Conservation (phyloP, 1,140 invertebrate genomes). For the Chelonus insularis region DNA sequence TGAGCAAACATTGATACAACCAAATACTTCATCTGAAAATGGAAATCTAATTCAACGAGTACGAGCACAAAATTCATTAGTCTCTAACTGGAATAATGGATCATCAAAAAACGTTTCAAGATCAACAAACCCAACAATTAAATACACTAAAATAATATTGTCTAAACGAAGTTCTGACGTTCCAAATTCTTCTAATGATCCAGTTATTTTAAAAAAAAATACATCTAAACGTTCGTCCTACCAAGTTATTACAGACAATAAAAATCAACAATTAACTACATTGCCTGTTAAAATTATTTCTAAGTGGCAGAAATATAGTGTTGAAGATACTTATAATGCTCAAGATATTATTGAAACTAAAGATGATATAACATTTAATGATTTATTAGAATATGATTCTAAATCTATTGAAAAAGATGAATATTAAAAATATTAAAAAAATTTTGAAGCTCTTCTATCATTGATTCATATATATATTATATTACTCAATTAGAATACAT, state of each 20-base stretch:
- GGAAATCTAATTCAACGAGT: conserved; percentile 37
- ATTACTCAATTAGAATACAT: too few relatives aligned
- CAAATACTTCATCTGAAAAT: conserved; percentile 28
- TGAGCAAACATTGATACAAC: conserved; percentile 42
- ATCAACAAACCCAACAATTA: conserved; percentile 42
- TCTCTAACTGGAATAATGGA: conserved; percentile 30
- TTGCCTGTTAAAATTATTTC: conserved; percentile 13
- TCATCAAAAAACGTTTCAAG: conserved; percentile 31
- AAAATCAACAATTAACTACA: conserved; percentile 34
- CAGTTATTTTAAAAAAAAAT: conserved; percentile 44
- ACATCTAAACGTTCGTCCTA: conserved; percentile 33
- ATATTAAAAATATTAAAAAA: neutral
- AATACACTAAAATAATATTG: conserved; percentile 63
- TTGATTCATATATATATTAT: too few relatives aligned
- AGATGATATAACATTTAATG: too few relatives aligned
- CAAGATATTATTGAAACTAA: neutral
- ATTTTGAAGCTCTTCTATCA: too few relatives aligned
- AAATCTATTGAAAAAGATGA: too few relatives aligned
- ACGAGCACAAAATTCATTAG: conserved; percentile 36
- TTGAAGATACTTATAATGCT: neutral
- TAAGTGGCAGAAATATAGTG: neutral
- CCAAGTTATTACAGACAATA: conserved; percentile 37
- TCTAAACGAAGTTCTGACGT: conserved; percentile 51
- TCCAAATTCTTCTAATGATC: conserved; percentile 34
- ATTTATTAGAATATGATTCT: neutral